phyloP scores from a whole-genome alignment of 37 sponge, comb jelly and placozoan species.

The Diacarnus erythraeanus region DNA sequence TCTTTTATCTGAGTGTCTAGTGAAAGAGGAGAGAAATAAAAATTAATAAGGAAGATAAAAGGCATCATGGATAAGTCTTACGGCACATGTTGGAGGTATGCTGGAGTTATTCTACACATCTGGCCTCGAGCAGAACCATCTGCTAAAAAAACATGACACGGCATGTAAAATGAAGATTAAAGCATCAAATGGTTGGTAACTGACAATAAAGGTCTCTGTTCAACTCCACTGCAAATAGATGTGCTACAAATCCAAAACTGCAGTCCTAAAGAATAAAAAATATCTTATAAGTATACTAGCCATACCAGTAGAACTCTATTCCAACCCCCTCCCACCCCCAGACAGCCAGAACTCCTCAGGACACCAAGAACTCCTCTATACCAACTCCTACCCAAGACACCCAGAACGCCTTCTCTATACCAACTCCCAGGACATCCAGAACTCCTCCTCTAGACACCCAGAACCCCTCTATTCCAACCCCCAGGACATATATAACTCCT shows the following conservation, averaged over 20 bases:
- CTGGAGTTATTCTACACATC: constrained; percentile 82
- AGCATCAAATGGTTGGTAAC: not conserved
- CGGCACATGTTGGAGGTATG: constrained; percentile 50
- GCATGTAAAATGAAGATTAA: not conserved
- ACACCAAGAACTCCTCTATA: too few relatives aligned
- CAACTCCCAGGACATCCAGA: too few relatives aligned
- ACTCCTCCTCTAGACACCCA: too few relatives aligned
- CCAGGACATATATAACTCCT: too few relatives aligned
- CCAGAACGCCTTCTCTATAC: too few relatives aligned
- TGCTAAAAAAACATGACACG: not conserved
- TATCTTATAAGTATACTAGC: not conserved
- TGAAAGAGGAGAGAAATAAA: not conserved
- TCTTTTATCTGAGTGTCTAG: constrained; percentile 44
- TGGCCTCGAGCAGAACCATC: constrained; percentile 69
- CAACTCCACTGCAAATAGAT: constrained; percentile 80
- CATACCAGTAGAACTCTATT: not conserved
- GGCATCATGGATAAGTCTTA: constrained; percentile 5
- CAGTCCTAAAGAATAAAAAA: constrained; percentile 62
- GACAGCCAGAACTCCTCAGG: too few relatives aligned
- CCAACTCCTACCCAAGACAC: too few relatives aligned
- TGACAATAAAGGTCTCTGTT: constrained; percentile 55
- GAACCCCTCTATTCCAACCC: too few relatives aligned
- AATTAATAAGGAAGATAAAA: not conserved
- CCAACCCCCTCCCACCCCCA: not conserved
- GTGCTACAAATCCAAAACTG: constrained; percentile 82